Conservation (phyloP, 2,888 invertebrate species). For the Eilema depressum region DNA sequence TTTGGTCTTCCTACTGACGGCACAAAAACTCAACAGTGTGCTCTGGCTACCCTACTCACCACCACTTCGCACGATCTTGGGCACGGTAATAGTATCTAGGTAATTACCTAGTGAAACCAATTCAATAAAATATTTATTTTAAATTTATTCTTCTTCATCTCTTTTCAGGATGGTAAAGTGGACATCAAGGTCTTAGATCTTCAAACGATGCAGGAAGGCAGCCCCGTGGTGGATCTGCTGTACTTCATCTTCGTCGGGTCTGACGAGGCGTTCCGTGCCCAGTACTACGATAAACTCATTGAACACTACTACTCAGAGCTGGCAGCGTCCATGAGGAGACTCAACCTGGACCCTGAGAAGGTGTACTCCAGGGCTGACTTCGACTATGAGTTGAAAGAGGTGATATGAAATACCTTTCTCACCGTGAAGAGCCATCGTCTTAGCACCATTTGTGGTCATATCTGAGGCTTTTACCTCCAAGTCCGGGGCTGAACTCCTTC, state of each 20-base stretch:
- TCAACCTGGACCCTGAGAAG: conserved; percentile 54
- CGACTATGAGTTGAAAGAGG: conserved; percentile 62
- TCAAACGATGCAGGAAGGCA: conserved; percentile 64
- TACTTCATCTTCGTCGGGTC: conserved; percentile 69
- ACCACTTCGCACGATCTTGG: too few species aligned
- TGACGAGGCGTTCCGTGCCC: conserved; percentile 64
- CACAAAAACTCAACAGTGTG: too few species aligned
- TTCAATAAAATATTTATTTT: background rate
- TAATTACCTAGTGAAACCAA: too few species aligned
- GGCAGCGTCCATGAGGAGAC: conserved; percentile 46
- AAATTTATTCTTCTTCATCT: background rate
- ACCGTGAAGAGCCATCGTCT: too few species aligned
- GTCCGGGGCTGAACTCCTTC: too few species aligned
- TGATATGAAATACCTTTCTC: conserved; percentile 22
- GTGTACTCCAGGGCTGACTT: conserved; percentile 63
- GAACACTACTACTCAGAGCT: conserved; percentile 57
- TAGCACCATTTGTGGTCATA: too few species aligned
- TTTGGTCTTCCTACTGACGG: too few species aligned
- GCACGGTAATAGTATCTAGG: too few species aligned
- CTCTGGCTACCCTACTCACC: too few species aligned
- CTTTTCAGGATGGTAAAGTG: conserved; percentile 58
- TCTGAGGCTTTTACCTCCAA: too few species aligned
- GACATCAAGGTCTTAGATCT: conserved; percentile 63
- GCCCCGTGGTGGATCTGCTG: conserved; percentile 62
- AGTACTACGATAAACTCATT: conserved; percentile 50